Base-by-base conservation (phyloP, 1,140 invertebrate species). In the Chelonus insularis region DNA sequence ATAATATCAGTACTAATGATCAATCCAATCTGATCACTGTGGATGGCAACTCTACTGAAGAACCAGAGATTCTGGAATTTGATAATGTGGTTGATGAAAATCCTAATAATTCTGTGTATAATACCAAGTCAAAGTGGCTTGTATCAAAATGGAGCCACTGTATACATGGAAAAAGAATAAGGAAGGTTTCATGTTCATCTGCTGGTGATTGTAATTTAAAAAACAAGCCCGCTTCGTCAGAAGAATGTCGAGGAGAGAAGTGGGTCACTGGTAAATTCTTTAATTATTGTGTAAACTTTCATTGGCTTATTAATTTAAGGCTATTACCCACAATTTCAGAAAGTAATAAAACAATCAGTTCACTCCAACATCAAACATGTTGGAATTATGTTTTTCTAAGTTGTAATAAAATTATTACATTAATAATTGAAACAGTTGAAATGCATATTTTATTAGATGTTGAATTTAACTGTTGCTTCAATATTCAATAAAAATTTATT, bases 1-100 rank as follows among this genome's bases (percentile, higher is more conserved):
- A 77, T 50, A 78, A 78, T 21, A 66, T 77, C n/a, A 74, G 67
- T 29, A 61, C 63, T 7, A 74, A 71, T 56, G 73, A 75, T 12
- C 66, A 67, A n/a, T 62, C 68, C 9, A 68, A 64, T 7, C 67
- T 67, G 11, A 71, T 72, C 12, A 67, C 69, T 11, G 61, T 69
- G n/a, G 68, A 73, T 16, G 45, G 64, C 2, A 60, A 69, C 7
- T 65, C 68, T 0, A 73, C 72, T 9, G 71, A 72, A 4, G 71
- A 75, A 32, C 72, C 75, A 0, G 75, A 77, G 12, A 78, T 78
- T 4, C 70, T 78, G 14, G 73, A 77, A 21, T 78, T 78, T 29
- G 75, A 78, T 47, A 78, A 78, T 25, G 70, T 78, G 3, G 68
- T 78, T 4, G 75, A 77, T 23, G 72, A 72, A 8, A 74, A 75